These are phyloP conservation scores for Steinernema carpocapsae DNA, from an alignment of 2,888 invertebrate species.

Conservation along the genomic window DNA sequence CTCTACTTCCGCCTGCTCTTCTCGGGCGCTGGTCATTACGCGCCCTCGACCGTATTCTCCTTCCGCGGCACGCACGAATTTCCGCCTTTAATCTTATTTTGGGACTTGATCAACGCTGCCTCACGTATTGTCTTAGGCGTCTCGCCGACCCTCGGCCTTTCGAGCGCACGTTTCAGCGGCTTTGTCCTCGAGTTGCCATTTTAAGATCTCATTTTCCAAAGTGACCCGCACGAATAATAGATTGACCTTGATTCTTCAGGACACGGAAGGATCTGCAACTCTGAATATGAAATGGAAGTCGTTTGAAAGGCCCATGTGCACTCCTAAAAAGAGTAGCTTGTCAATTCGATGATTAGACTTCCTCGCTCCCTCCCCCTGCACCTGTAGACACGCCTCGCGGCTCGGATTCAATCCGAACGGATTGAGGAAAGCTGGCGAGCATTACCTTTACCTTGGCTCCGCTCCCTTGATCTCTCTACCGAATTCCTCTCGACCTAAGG, in stretches of 20 bases:
- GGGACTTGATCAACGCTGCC: conserved; percentile 13
- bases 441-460: too few relatives aligned
- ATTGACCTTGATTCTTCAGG: background rate
- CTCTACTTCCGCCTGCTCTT: background rate
- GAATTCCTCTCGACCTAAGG: too few relatives aligned
- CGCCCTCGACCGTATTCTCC: background rate
- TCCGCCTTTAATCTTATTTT: conserved; percentile 29
- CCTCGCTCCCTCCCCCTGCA: too few relatives aligned
- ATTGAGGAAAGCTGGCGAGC: too few relatives aligned
- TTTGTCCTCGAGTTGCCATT: background rate
- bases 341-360: too few relatives aligned
- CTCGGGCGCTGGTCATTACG: background rate
- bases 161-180: background rate
- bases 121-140: conserved; percentile 24
- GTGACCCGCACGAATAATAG: background rate
- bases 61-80: background rate
- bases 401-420: too few relatives aligned
- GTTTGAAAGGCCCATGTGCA: too few relatives aligned
- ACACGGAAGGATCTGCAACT: too few relatives aligned
- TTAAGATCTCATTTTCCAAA: conserved; percentile 11
- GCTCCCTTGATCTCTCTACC: too few relatives aligned
- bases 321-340: too few relatives aligned
- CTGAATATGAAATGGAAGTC: too few relatives aligned
- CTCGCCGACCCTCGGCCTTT: background rate
- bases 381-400: too few relatives aligned